Base-by-base conservation (phyloP, 2,113 vertebrate genomes). In the Apistogramma diplotaenia region DNA sequence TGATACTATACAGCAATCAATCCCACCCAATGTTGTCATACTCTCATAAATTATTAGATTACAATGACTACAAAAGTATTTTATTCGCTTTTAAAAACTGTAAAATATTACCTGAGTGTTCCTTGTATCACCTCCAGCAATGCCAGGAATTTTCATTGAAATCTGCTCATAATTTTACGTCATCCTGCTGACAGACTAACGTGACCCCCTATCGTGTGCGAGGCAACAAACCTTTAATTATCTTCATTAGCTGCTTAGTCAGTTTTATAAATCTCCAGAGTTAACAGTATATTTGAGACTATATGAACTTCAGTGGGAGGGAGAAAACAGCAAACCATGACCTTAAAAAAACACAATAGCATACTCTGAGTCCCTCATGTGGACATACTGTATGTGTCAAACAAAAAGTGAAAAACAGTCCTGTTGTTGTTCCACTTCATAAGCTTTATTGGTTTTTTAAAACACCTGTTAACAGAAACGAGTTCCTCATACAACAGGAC, bases 301-400 rank as follows among this genome's bases (percentile, higher is more conserved):
- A 11, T 8, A 21, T 0, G 12, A 65, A 9, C 4, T 16, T 18
- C 57, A 33, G 29, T 0, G 6, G 12, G 35, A 2, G 1, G 23
- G 40, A 8, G 46, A 25, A 46, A 16, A 16, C 4, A 29, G 9
- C 9, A 0, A 65, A 10, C 1, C 1, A 0, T 46, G 0, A 6
- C 21, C 40, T 43, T 43, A 43, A 35, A 59, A 60, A 35, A 33
- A 46, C 4, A 43, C n/a, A n/a, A n/a, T n/a, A 18, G 2, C 10
- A 16, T 9, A 0, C 51, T 86, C 35, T 80, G 0, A 55, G 83
- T 82, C 89, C 85, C 83, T 62, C 88, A 33, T 89, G 62, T 87
- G 86, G 87, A 16, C 94, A 74, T 65, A 65, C 8, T 62, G 21
- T 11, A 7, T 0, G 9, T 70, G 23, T 18, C 9, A 67, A 67